Conservation (phyloP, 2,888 invertebrate genomes). For the Lasioglossum vierecki region DNA sequence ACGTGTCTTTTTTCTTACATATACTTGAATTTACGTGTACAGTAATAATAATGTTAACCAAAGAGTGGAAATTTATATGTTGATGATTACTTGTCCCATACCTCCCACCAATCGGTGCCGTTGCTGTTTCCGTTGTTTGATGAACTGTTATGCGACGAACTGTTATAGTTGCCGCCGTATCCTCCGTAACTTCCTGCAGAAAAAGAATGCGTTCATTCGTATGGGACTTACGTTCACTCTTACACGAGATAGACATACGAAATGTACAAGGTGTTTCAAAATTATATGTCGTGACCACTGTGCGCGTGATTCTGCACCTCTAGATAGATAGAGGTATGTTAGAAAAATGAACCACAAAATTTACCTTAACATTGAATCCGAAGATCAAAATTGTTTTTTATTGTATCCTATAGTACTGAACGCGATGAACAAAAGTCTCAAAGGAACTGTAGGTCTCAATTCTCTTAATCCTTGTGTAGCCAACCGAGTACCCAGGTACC, state of each 20-base stretch:
- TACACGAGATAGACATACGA: neutral
- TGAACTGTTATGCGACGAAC: conserved; percentile 78
- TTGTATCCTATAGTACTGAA: no score
- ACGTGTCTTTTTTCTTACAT: conserved; percentile 81
- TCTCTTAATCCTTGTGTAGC: no score
- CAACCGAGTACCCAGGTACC: no score
- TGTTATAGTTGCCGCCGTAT: conserved; percentile 80
- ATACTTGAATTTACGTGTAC: conserved; percentile 82
- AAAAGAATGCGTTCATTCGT: conserved; percentile 3
- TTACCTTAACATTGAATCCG: no score
- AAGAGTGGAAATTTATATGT: conserved; percentile 76
- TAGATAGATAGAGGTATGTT: no score
- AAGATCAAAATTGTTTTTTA: no score
- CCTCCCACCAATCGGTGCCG: conserved; percentile 83
- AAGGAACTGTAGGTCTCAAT: no score
- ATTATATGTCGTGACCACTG: no score
- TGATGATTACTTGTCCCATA: conserved; percentile 73
- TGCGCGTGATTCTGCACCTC: no score
- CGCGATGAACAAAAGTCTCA: no score
- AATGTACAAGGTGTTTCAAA: neutral
- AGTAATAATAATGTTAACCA: conserved; percentile 79
- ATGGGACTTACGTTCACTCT: neutral
- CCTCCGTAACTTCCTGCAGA: conserved; percentile 77
- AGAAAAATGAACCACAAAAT: no score
- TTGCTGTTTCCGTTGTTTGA: conserved; percentile 79